Conservation (phyloP, 2,113 vertebrate species). For the Agapornis roseicollis region DNA sequence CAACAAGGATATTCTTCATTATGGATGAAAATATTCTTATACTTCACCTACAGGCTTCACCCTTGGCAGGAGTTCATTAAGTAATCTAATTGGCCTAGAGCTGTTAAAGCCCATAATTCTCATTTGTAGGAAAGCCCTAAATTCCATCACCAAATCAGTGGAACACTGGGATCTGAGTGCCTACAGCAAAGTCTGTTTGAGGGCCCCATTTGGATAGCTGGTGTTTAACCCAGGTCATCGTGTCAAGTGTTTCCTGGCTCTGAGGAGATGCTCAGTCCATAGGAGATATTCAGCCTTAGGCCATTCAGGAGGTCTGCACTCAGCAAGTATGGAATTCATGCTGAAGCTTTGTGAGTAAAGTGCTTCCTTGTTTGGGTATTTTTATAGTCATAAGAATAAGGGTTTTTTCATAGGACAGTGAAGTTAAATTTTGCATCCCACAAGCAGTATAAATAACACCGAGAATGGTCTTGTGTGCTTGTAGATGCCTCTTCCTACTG, state of each 20-base stretch:
- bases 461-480: background rate
- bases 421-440: background rate
- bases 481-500: background rate
- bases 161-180: background rate
- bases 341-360: background rate
- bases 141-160: background rate
- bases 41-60: background rate
- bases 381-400: background rate
- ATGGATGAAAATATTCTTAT: background rate
- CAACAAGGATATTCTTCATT: background rate
- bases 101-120: background rate
- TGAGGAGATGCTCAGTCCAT: background rate
- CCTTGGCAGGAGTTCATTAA: background rate
- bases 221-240: background rate
- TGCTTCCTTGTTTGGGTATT: background rate
- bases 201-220: background rate
- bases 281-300: background rate
- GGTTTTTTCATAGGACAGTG: background rate
- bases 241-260: background rate
- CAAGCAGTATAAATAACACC: background rate
- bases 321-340: fast-evolving
- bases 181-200: background rate
- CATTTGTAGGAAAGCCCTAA: background rate
- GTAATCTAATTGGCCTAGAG: background rate
- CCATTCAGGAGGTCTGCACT: background rate